phyloP scores from a whole-genome alignment of 1,140 invertebrate species.

The Ganaspis sp. region DNA sequence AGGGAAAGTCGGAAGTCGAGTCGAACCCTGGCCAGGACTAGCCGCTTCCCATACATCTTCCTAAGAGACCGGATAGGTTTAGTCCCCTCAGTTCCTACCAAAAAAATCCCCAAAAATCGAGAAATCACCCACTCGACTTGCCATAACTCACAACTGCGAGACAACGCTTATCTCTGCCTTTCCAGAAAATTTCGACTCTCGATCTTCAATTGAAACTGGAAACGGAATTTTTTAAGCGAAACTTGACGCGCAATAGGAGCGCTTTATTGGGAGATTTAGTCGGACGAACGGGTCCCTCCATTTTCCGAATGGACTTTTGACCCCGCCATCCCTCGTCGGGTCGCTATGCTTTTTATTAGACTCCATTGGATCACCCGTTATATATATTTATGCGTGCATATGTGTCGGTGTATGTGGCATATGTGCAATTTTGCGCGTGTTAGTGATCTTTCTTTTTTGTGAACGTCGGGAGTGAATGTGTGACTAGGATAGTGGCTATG shows the following conservation, averaged over 20 bases:
- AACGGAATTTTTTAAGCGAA: slow-evolving; percentile 20
- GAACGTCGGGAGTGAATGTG: slow-evolving; percentile 38
- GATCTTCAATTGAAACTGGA: not conserved
- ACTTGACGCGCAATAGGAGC: slow-evolving; percentile 66
- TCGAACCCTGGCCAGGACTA: slow-evolving; percentile 73
- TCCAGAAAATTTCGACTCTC: slow-evolving; percentile 36
- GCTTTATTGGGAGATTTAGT: slow-evolving; percentile 75
- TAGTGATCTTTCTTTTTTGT: not conserved
- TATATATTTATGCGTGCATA: slow-evolving; percentile 26
- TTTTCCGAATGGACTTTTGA: slow-evolving; percentile 77
- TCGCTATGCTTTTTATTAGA: slow-evolving; percentile 76
- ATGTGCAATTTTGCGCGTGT: slow-evolving; percentile 47
- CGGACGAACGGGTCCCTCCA: slow-evolving; percentile 73
- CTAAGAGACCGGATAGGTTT: slow-evolving; percentile 71
- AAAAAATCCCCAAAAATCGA: slow-evolving; percentile 63
- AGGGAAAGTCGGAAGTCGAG: slow-evolving; percentile 75
- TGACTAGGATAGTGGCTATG: slow-evolving; percentile 62
- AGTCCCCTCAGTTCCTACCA: slow-evolving; percentile 47
- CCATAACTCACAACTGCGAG: not conserved
- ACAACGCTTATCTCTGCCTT: not conserved
- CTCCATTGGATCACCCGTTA: slow-evolving; percentile 68
- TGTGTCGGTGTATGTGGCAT: slow-evolving; percentile 45
- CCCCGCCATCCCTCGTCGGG: slow-evolving; percentile 63
- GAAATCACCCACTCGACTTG: not conserved
- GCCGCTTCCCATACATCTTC: slow-evolving; percentile 74